Evolutionary conservation across 2,113 vertebrate species (phyloP), one percentile per base, ranked within the genome.

Genomic region (Pedetes capensis): DNA sequence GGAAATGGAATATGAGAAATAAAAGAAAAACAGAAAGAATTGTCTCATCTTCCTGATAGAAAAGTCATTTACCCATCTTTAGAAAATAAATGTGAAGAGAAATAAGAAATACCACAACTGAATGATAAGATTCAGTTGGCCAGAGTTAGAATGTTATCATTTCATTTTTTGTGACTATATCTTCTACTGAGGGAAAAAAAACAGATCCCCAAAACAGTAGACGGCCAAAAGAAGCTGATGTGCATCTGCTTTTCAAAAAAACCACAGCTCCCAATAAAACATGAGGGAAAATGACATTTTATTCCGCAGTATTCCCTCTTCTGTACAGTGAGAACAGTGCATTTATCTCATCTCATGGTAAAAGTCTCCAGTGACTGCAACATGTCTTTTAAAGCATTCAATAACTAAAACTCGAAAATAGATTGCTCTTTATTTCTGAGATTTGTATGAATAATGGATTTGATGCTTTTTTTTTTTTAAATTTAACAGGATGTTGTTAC

Each of bases 121-220:
- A 75, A 63, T 66, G 72, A 88, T 95, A 96, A 96, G 57, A 94
- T 55, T 97, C 85, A 95, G 97, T 96, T 97, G 90, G 97, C 63
- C 76, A 86, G 76, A 88, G 79, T 94, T 96, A 96, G 95, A 91
- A 95, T 98, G 97, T 97, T 80, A 96, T 82, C 94, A 89, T 97
- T 97, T 92, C 27, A 87, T 96, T 92, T 96, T 82, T 61, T 27
- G 44, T 91, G 97, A 97, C 96, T 34, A 16, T 69, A 75, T 79
- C 80, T 87, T 72, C 79, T 82, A 63, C 2, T 82, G 75, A 87
- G 10, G 49, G 44, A 89, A 51, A 97, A 57, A 93, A 97, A 57
- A 93, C 2, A 79, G 51, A 97, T 87, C 91, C 91, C n/a, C 94
- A 27, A 96, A 90, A 92, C 32, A 96, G 37, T 51, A 89, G 86